Conservation (phyloP, 2,113 vertebrate species). For the Syngnathus typhle region DNA sequence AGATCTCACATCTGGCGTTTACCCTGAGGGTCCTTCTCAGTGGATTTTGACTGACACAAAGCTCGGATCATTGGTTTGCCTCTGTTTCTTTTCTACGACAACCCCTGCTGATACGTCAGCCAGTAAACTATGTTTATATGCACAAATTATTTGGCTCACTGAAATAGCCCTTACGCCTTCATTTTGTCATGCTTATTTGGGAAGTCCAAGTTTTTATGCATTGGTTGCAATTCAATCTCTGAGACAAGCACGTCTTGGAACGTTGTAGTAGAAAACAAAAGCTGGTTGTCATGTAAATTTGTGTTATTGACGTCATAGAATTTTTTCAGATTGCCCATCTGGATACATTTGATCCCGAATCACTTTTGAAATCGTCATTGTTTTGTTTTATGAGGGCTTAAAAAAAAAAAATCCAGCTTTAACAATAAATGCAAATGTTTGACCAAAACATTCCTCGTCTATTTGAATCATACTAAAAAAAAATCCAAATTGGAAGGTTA, state of each 20-base stretch:
- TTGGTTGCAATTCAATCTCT: neutral
- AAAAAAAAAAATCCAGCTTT: neutral
- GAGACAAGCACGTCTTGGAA: neutral
- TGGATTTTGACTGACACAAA: slow-evolving; percentile 36
- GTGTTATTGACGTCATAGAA: neutral
- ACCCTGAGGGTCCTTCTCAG: slow-evolving; percentile 15
- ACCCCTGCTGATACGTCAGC: neutral
- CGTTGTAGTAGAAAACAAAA: neutral
- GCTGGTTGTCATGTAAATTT: neutral
- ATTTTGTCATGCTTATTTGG: neutral
- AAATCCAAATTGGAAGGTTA: slow-evolving; percentile 18
- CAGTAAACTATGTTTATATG: neutral
- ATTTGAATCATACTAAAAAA: slow-evolving; percentile 29
- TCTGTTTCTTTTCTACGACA: neutral
- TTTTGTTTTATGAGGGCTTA: too few species aligned
- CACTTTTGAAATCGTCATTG: neutral
- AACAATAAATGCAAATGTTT: neutral
- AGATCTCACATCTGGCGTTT: slow-evolving; percentile 38
- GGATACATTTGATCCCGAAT: neutral
- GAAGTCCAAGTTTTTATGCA: neutral
- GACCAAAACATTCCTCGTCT: slow-evolving; percentile 15
- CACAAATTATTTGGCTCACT: neutral
- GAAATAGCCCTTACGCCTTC: neutral
- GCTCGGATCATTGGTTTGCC: slow-evolving; percentile 23
- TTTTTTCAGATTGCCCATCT: neutral